Base-by-base conservation (phyloP, 2,797 vertebrate genomes). In the Schizothorax lantsangensis region DNA sequence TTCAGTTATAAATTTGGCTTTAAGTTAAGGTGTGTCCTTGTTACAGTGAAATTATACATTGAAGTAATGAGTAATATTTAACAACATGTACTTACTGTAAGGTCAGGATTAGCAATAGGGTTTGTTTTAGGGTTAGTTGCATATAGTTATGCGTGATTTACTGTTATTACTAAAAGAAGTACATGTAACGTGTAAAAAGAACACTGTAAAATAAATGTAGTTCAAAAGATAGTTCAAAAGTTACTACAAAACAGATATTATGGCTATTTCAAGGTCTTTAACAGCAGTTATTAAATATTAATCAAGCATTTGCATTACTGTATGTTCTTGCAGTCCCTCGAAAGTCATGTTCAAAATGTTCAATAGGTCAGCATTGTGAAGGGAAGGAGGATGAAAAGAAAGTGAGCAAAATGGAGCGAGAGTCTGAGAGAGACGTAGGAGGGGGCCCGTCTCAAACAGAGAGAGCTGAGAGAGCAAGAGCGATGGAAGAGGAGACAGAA, bases 341-440 rank as follows among this genome's bases (percentile, higher is more conserved):
- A 91, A 95, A 94, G 88, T 81, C 43, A 47, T 7, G 93, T 95
- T 80, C 94, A 95, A 87, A 93, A 92, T 6, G 84, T 89, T 93
- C 92, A 0, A 91, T 95, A 77, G 94, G 94, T 80, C 95, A 92
- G 21, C 94, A 94, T 15, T 94, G 94, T 52, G 90, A 90, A 72
- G 84, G 83, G 6, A 89, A 30, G 38, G 69, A 69, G 57, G 91
- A 94, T 1, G 89, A 88, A 43, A 92, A 84, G 91, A 93, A 57
- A 92, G 71, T 86, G 89, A 91, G 84, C 89, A 89, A 89, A 72
- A 69, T 81, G 79, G 88, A 88, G 90, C 90, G 36, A 79, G 71
- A 33, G 62, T 33, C 47, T 43, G 90, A 92, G 40, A 89, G 81
- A 86, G 93, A 93, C 11, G 91, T 40, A 10, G 84, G 82, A 84